Evolutionary conservation across 1,140 invertebrate species (phyloP).

Genomic region (Platorchestia sp.): DNA sequence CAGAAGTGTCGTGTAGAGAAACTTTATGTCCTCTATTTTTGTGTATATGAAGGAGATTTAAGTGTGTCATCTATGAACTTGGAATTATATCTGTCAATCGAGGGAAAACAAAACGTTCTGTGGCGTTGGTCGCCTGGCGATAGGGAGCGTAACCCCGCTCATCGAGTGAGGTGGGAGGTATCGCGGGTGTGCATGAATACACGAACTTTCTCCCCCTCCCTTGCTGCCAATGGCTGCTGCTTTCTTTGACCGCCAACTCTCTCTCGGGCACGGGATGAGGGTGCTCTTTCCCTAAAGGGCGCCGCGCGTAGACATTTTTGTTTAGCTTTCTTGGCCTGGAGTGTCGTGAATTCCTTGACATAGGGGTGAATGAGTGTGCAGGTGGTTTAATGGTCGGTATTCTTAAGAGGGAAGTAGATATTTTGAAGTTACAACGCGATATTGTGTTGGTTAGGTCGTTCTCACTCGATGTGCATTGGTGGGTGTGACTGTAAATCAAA

Average conservation of each 20-base stretch:
- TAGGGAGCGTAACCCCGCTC: background rate
- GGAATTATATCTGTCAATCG: background rate
- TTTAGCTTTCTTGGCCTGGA: too few species aligned
- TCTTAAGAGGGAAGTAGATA: too few species aligned
- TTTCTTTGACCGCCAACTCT: background rate
- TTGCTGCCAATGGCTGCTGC: background rate
- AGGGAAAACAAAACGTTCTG: background rate
- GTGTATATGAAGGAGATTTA: background rate
- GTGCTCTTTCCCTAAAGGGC: background rate
- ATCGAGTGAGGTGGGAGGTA: background rate
- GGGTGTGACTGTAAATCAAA: too few species aligned
- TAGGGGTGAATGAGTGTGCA: too few species aligned
- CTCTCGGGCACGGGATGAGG: background rate
- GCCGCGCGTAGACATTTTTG: too few species aligned
- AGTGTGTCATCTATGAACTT: background rate
- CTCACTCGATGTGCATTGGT: too few species aligned
- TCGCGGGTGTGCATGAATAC: background rate
- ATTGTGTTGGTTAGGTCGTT: too few species aligned
- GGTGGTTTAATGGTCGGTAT: too few species aligned
- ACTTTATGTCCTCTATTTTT: background rate
- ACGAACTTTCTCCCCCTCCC: background rate
- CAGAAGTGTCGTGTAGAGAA: background rate
- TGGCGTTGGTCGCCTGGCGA: background rate
- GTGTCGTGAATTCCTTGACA: too few species aligned
- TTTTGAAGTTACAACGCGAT: too few species aligned